Percentiles rank a stretch among this genome's conserved stretches.
Conservation (phyloP, 2,888 invertebrate species). For the Hypselothyrea guttata region DNA sequence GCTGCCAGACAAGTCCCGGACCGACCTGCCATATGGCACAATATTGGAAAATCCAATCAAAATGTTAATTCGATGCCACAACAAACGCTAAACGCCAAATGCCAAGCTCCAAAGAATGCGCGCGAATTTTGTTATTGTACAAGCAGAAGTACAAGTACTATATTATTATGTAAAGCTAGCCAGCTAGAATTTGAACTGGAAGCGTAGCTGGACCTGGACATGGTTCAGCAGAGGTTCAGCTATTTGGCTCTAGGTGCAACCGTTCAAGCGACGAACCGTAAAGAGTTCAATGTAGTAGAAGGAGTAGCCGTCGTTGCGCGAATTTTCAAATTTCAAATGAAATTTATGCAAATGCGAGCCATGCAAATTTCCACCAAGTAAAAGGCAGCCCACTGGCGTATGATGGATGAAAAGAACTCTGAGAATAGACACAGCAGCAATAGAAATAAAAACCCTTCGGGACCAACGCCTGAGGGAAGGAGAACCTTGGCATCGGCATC, state of each 20-base stretch:
- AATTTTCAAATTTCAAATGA: constrained; percentile 36
- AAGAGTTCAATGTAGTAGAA: constrained; percentile 8
- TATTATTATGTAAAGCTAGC: constrained; percentile 43
- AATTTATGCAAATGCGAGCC: constrained; percentile 56
- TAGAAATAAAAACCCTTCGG: constrained; percentile 20
- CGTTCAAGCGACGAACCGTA: neutral
- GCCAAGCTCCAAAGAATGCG: constrained; percentile 27
- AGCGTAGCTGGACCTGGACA: neutral
- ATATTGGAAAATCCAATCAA: constrained; percentile 77
- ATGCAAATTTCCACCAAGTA: constrained; percentile 25
- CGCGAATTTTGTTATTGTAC: no score
- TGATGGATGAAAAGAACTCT: neutral
- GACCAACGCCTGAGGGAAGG: constrained; percentile 4
- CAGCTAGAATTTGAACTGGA: neutral
- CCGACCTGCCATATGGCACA: constrained; percentile 65
- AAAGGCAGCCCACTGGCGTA: neutral
- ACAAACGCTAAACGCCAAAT: constrained; percentile 31
- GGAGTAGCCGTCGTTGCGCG: constrained; percentile 6
- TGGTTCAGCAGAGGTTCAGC: neutral
- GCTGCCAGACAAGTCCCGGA: constrained; percentile 22
- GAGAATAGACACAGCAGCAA: neutral
- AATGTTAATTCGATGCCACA: constrained; percentile 67
- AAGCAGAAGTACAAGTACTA: no score
- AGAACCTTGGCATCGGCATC: neutral
- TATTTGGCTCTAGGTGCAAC: neutral